These are phyloP conservation scores for Chrysotoxum bicinctum DNA, from an alignment of 2,888 invertebrate genomes.

Conservation along the genomic window DNA sequence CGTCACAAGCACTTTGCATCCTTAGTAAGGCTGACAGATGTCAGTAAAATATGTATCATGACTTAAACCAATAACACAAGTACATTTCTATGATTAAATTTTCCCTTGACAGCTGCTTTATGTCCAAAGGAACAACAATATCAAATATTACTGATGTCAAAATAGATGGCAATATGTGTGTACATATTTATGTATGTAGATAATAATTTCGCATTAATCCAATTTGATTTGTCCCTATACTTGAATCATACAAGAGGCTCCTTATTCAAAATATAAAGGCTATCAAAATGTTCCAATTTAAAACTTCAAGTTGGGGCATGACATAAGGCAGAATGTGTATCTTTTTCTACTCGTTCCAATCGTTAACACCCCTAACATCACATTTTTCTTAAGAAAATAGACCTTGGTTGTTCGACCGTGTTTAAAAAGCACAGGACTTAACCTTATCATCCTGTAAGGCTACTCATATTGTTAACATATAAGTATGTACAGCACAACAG, in stretches of 20 bases:
- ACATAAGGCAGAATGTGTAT: neutral
- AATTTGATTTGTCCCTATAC: neutral
- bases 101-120: neutral
- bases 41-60: neutral
- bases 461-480: neutral
- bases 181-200: no score
- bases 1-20: no score
- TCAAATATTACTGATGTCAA: no score
- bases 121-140: neutral
- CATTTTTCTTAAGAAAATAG: neutral
- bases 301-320: neutral
- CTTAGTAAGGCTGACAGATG: no score
- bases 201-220: neutral
- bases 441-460: neutral
- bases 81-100: no score
- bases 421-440: slow-evolving; percentile 29
- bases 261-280: neutral
- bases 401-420: slow-evolving; percentile 1
- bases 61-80: no score
- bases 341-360: neutral
- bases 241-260: neutral
- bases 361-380: neutral
- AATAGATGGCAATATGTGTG: no score
- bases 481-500: neutral
- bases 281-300: neutral